These are phyloP conservation scores for Hecatera dysodea DNA, from an alignment of 2,888 invertebrate species.

Conservation along the genomic window DNA sequence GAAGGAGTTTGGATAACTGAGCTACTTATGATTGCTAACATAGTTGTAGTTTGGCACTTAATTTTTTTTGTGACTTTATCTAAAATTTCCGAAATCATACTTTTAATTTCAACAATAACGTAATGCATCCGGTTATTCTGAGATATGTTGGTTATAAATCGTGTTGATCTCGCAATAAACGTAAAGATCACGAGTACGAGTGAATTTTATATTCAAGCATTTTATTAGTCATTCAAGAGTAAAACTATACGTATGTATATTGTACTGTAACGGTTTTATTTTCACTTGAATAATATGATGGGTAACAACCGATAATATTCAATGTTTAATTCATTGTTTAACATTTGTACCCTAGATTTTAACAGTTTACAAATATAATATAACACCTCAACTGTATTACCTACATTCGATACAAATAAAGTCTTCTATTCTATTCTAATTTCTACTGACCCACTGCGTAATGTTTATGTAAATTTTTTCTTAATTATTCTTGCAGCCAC, in stretches of 20 bases:
- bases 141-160: constrained; percentile 24
- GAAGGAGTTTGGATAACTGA: not conserved
- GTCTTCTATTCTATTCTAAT: too few relatives aligned
- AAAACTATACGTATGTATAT: not conserved
- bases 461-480: not conserved
- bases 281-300: not conserved
- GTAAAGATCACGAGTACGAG: constrained; percentile 6
- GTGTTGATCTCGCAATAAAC: constrained; percentile 30
- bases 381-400: too few relatives aligned
- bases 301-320: not conserved
- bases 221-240: not conserved
- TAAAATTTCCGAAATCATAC: constrained; percentile 10
- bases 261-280: not conserved
- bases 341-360: not conserved
- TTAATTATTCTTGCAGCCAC: not conserved
- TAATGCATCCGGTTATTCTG: constrained; percentile 9
- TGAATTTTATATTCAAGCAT: too few relatives aligned
- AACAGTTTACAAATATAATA: too few relatives aligned
- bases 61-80: not conserved
- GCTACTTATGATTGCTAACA: not conserved
- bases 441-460: too few relatives aligned
- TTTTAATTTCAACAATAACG: constrained; percentile 1
- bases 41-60: not conserved
- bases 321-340: not conserved
- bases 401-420: too few relatives aligned